Evolutionary conservation across 2,797 vertebrate species (phyloP).

Genomic region (Rhinogobio ventralis): DNA sequence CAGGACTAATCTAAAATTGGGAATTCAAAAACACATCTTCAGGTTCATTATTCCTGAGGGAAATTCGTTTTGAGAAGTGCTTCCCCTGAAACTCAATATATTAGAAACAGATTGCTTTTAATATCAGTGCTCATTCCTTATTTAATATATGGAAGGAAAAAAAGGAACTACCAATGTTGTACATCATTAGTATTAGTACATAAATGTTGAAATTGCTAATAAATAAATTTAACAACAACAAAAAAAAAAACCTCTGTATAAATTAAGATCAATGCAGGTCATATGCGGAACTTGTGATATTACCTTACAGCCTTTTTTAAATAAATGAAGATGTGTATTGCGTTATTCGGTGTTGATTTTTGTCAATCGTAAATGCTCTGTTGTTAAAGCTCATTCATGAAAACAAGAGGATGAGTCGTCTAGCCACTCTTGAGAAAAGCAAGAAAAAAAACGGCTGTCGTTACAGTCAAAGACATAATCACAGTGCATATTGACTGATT

Average conservation of each 20-base stretch:
- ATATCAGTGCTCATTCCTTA: constrained; percentile 61
- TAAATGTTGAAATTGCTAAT: constrained; percentile 46
- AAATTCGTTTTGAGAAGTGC: constrained; percentile 60
- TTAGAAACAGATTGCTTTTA: constrained; percentile 61
- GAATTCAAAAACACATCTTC: constrained; percentile 68
- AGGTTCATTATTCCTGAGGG: constrained; percentile 63
- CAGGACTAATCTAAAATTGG: constrained; percentile 65
- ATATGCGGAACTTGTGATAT: constrained; percentile 51
- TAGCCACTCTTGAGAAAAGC: constrained; percentile 58
- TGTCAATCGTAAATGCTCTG: constrained; percentile 42
- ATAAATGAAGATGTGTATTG: constrained; percentile 54
- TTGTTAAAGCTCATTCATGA: constrained; percentile 48
- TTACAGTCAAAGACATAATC: constrained; percentile 78
- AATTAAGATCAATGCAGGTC: constrained; percentile 54
- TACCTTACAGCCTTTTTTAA: constrained; percentile 55
- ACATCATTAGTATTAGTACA: constrained; percentile 35
- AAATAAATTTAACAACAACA: constrained; percentile 21
- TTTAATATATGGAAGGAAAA: constrained; percentile 51
- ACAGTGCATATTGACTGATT: constrained; percentile 79
- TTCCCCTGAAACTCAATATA: constrained; percentile 63
- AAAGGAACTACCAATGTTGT: constrained; percentile 26
- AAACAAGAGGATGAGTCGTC: constrained; percentile 55
- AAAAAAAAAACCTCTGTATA: constrained; percentile 30
- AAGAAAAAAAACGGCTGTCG: constrained; percentile 75
- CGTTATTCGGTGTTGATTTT: constrained; percentile 40